phyloP scores from a whole-genome alignment of 2,888 invertebrate species.

The Polyommatus iphigenia region DNA sequence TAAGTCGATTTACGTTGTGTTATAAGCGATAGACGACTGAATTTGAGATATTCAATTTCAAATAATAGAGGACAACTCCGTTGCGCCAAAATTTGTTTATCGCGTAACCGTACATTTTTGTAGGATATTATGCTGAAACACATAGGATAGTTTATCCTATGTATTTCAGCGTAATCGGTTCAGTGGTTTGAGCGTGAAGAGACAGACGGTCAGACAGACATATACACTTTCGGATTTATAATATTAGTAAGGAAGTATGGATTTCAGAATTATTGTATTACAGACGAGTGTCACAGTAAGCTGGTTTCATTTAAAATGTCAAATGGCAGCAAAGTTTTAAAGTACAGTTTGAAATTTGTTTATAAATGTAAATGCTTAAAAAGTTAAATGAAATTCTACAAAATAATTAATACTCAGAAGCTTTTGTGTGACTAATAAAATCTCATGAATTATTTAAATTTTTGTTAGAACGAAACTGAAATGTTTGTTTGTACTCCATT shows the following conservation, averaged over 20 bases:
- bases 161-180: too few species aligned
- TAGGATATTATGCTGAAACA: too few species aligned
- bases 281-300: neutral
- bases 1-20: neutral
- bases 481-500: neutral
- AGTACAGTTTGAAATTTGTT: neutral
- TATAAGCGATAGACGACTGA: neutral
- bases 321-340: neutral
- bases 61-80: neutral
- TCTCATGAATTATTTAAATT: neutral
- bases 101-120: too few species aligned
- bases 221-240: too few species aligned
- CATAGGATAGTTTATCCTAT: too few species aligned
- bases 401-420: neutral
- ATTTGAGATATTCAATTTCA: neutral
- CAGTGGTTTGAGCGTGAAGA: too few species aligned
- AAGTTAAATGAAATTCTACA: neutral
- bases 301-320: neutral
- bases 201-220: too few species aligned
- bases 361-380: neutral
- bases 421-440: neutral
- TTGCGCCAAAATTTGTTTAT: too few species aligned
- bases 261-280: neutral
- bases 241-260: too few species aligned
- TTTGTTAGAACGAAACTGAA: neutral